Evolutionary conservation across 2,797 vertebrate species (phyloP).

Genomic region (Ceyx erithaca): DNA sequence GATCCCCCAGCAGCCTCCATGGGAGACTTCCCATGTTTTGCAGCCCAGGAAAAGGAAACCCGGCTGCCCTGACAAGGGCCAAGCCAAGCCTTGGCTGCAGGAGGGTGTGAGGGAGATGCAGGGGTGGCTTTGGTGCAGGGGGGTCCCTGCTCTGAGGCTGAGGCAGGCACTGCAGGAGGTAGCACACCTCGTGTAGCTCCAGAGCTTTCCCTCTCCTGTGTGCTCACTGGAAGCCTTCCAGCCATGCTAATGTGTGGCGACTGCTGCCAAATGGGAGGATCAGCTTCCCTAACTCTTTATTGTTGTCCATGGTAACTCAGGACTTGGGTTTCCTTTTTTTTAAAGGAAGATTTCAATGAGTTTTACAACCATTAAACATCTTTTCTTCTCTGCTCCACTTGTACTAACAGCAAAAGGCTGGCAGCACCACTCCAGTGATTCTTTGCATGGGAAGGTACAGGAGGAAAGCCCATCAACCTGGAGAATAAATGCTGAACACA

Average conservation of each 20-base stretch:
- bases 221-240: background rate
- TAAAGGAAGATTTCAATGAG: constrained; percentile 49
- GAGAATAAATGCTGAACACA: background rate
- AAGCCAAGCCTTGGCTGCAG: background rate
- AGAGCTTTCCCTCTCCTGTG: background rate
- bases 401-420: constrained; percentile 1
- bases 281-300: constrained; percentile 28
- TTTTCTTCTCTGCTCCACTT: constrained; percentile 42
- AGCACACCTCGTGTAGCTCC: background rate
- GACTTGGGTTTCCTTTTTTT: constrained; percentile 37
- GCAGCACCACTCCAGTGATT: background rate
- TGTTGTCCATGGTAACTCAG: constrained; percentile 10
- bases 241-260: background rate
- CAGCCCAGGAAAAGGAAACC: background rate
- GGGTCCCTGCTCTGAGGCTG: background rate
- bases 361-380: constrained; percentile 45
- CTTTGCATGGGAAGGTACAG: background rate
- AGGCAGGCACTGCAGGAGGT: background rate
- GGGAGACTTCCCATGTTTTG: constrained; percentile 58
- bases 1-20: constrained; percentile 63
- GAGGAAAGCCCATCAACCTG: background rate
- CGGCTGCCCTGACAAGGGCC: background rate
- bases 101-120: background rate
- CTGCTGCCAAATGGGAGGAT: constrained; percentile 41
- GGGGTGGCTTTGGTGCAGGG: background rate